phyloP scores from a whole-genome alignment of 1,140 invertebrate species.

The Neocloeon triangulifer region DNA sequence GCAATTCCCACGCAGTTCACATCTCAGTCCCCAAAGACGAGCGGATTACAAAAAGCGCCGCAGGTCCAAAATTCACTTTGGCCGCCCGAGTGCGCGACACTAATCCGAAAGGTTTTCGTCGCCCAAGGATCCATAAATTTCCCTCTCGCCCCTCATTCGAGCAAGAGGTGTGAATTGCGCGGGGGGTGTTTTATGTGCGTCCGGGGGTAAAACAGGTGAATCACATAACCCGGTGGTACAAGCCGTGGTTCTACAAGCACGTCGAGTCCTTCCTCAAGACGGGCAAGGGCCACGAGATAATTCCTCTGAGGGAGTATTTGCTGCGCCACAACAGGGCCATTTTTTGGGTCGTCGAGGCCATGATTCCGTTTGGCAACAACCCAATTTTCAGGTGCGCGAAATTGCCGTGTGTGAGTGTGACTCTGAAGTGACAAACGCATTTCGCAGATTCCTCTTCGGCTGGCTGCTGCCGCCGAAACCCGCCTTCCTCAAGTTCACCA shows the following conservation, averaged over 20 bases:
- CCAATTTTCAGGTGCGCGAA: constrained; percentile 18
- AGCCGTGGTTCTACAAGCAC: constrained; percentile 41
- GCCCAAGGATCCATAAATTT: too few species aligned
- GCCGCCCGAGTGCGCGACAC: too few species aligned
- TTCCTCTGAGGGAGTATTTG: constrained; percentile 27
- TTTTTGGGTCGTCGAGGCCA: constrained; percentile 30
- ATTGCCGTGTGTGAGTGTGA: too few species aligned
- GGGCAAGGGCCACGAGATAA: constrained; percentile 22
- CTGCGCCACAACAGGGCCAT: constrained; percentile 27
- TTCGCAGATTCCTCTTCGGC: constrained; percentile 14
- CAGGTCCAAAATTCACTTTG: too few species aligned
- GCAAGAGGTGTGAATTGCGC: too few species aligned
- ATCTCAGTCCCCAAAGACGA: too few species aligned
- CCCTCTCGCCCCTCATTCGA: too few species aligned
- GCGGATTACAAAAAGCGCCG: too few species aligned
- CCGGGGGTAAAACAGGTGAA: constrained; percentile 24
- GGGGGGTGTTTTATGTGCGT: too few species aligned
- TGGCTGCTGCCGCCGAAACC: constrained; percentile 25
- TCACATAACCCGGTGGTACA: constrained; percentile 24
- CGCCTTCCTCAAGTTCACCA: constrained; percentile 26
- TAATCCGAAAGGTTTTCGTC: too few species aligned
- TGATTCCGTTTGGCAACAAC: constrained; percentile 25
- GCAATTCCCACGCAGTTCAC: too few species aligned
- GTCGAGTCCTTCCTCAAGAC: constrained; percentile 24
- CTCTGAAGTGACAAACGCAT: too few species aligned